Percentiles rank a stretch among this genome's conserved stretches.
Conservation (phyloP, 2,797 vertebrate species). For the Podarcis lilfordi region DNA sequence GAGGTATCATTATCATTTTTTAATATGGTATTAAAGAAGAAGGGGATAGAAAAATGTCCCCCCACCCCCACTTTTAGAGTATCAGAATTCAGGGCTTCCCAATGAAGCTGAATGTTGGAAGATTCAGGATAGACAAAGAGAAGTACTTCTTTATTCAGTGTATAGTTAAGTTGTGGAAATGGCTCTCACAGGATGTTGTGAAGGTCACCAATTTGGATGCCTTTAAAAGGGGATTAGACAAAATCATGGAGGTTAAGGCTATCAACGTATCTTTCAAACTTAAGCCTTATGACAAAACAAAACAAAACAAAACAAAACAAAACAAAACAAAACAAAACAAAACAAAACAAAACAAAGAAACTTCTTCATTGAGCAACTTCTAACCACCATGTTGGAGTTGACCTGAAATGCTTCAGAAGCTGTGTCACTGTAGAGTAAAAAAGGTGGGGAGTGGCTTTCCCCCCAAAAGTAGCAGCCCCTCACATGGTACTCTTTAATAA, state of each 20-base stretch:
- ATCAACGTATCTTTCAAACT: too few relatives aligned
- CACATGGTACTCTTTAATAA: not conserved
- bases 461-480: too few relatives aligned
- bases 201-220: too few relatives aligned
- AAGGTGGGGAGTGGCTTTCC: not conserved
- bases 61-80: not conserved
- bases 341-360: too few relatives aligned
- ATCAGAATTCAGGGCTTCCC: not conserved
- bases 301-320: too few relatives aligned
- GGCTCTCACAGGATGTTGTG: not conserved
- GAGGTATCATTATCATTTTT: too few relatives aligned
- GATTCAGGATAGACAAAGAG: not conserved
- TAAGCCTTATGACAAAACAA: too few relatives aligned
- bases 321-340: too few relatives aligned
- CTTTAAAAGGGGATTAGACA: too few relatives aligned
- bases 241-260: not conserved
- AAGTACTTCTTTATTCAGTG: not conserved
- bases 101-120: not conserved
- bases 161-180: not conserved
- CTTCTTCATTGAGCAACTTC: too few relatives aligned
- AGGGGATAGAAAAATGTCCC: not conserved
- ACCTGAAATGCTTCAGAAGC: too few relatives aligned
- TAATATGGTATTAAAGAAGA: not conserved
- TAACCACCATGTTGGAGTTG: too few relatives aligned
- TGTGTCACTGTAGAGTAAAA: not conserved